Conservation (phyloP, 2,888 invertebrate species). For the Ectropis crepuscularia region DNA sequence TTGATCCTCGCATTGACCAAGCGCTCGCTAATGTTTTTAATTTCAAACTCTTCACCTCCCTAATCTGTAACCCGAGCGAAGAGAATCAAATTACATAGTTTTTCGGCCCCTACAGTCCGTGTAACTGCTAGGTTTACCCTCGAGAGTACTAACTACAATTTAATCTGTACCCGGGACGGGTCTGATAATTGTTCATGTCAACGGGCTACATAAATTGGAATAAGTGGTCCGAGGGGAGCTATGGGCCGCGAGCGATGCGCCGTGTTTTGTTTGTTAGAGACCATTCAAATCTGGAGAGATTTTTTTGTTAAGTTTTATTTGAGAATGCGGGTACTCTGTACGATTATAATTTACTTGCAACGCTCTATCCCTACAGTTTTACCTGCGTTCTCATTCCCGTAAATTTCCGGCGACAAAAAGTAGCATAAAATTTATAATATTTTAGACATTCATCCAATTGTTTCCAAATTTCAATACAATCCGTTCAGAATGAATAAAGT, state of each 20-base stretch:
- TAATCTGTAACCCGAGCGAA: conserved; percentile 29
- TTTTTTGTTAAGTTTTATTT: neutral
- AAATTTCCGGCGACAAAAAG: neutral
- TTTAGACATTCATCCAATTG: no score
- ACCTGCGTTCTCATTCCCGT: no score
- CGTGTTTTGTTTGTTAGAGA: conserved; percentile 5
- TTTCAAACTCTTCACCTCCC: neutral
- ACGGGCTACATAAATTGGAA: conserved; percentile 44
- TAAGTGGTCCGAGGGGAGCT: conserved; percentile 35
- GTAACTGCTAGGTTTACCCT: conserved; percentile 26
- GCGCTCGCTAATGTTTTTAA: no score
- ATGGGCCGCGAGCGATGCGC: conserved; percentile 27
- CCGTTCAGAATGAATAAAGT: no score
- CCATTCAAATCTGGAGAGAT: neutral
- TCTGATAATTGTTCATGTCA: conserved; percentile 49
- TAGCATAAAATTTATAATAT: neutral
- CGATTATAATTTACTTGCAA: no score
- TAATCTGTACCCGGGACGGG: conserved; percentile 9
- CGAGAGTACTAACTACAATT: conserved; percentile 20
- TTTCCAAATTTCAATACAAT: no score
- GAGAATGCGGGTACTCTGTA: neutral
- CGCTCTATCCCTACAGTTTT: no score
- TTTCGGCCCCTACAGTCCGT: conserved; percentile 40
- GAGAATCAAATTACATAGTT: conserved; percentile 55
- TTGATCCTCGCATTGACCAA: no score